A percentile compares a stretch with the other conserved stretches of the same genome.
Evolutionary conservation across 1,140 invertebrate genomes (phyloP).

Genomic region (Apocrypta bakeri): DNA sequence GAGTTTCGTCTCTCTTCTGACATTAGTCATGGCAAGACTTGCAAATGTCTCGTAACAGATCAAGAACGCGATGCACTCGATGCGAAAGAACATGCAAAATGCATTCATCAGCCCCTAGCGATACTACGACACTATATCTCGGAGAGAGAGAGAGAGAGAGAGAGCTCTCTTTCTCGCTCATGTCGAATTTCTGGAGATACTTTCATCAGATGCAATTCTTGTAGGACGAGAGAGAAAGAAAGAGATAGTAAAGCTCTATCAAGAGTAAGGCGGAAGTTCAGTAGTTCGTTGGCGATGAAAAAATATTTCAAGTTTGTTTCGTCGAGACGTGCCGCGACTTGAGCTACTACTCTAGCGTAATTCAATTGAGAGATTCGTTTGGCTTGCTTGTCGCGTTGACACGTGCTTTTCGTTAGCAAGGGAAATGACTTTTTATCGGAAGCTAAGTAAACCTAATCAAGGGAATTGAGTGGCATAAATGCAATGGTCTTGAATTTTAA

Average conservation of each 20-base stretch:
- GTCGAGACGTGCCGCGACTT: background rate
- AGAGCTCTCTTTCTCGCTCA: no score
- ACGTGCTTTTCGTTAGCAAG: background rate
- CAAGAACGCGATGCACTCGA: slow-evolving; percentile 53
- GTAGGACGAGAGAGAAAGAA: background rate
- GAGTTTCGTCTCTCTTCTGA: slow-evolving; percentile 34
- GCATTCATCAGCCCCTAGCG: slow-evolving; percentile 59
- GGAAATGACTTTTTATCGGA: background rate
- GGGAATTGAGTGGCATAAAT: background rate
- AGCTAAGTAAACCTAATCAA: background rate
- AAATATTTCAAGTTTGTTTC: background rate
- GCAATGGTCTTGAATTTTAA: background rate
- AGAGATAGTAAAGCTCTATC: background rate
- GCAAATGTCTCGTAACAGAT: slow-evolving; percentile 60
- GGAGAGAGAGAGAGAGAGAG: no score
- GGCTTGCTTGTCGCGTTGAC: background rate
- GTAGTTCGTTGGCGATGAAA: background rate
- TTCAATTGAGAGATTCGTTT: background rate
- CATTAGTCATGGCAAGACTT: slow-evolving; percentile 65
- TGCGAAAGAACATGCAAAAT: slow-evolving; percentile 63
- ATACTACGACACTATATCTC: background rate
- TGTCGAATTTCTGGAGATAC: slow-evolving; percentile 55
- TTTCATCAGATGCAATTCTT: slow-evolving; percentile 52
- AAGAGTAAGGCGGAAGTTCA: background rate
- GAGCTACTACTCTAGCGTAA: background rate